These are phyloP conservation scores for Chalcis sispes DNA, from an alignment of 2,888 invertebrate species.

Conservation along the genomic window DNA sequence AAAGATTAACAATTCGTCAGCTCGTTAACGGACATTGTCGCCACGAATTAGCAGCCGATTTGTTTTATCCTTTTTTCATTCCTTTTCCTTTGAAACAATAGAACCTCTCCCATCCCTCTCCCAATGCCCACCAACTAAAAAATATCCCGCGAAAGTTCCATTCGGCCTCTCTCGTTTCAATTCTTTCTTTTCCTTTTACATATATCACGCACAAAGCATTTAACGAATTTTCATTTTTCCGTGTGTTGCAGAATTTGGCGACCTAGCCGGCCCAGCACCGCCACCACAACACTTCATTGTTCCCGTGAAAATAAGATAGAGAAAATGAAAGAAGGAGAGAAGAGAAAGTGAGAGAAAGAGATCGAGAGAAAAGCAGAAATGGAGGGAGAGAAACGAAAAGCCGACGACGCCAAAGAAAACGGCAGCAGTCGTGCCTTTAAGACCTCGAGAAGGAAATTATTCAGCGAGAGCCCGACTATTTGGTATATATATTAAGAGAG, in stretches of 20 bases:
- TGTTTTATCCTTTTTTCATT: conserved; percentile 47
- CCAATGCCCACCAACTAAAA: no score
- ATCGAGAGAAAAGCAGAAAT: neutral
- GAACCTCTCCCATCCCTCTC: neutral
- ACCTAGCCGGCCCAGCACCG: conserved; percentile 68
- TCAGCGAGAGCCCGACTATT: conserved; percentile 43
- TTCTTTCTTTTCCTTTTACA: conserved; percentile 43
- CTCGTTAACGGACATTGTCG: conserved; percentile 16
- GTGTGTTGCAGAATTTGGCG: conserved; percentile 73
- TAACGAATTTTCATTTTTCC: conserved; percentile 63
- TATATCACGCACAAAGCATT: conserved; percentile 59
- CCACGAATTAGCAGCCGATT: conserved; percentile 52
- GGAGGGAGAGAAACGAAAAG: no score
- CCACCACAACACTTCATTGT: conserved; percentile 60
- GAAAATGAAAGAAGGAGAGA: neutral
- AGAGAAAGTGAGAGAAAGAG: no score
- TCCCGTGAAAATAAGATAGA: conserved; percentile 61
- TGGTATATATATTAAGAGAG: conserved; percentile 14
- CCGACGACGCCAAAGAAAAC: neutral
- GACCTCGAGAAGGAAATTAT: conserved; percentile 48
- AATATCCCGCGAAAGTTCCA: neutral
- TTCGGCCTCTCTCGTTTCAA: conserved; percentile 16
- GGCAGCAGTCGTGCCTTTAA: neutral
- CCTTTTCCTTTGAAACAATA: conserved; percentile 27
- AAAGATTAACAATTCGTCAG: neutral